A percentile compares a stretch with the other conserved stretches of the same genome.
Conservation (phyloP, 2,888 invertebrate species). For the Drosophila antonietae region DNA sequence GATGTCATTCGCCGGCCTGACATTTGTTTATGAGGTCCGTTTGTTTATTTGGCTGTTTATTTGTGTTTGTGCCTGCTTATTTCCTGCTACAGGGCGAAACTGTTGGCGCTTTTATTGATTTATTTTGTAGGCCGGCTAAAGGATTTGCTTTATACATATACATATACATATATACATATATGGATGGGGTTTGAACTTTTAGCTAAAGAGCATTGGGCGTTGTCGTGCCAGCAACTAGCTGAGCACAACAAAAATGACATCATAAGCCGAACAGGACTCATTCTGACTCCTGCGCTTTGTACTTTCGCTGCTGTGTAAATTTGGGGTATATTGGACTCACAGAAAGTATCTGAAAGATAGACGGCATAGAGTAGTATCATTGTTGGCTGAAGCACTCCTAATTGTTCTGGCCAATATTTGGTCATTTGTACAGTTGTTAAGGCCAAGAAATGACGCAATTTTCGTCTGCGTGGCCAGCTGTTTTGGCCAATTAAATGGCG, state of each 20-base stretch:
- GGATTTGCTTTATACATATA: conserved; percentile 38
- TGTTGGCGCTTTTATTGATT: conserved; percentile 52
- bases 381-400: neutral
- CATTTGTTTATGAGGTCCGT: conserved; percentile 47
- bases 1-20: conserved; percentile 50
- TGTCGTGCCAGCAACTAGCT: conserved; percentile 34
- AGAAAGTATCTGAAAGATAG: neutral
- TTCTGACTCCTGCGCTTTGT: neutral
- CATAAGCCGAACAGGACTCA: conserved; percentile 15
- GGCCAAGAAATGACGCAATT: conserved; percentile 55
- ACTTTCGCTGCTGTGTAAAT: neutral
- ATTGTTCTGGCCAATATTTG: conserved; percentile 3
- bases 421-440: conserved; percentile 9
- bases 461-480: conserved; percentile 42
- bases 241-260: conserved; percentile 37
- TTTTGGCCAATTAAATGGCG: conserved; percentile 8
- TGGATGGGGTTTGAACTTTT: neutral
- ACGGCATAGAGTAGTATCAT: no score
- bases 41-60: conserved; percentile 20
- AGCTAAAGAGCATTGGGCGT: conserved; percentile 23
- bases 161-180: no score
- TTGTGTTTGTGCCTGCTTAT: conserved; percentile 25
- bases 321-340: neutral
- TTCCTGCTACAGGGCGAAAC: conserved; percentile 42
- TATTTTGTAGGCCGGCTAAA: conserved; percentile 45